Evolutionary conservation across 1,140 invertebrate genomes (phyloP).

Genomic region (Pissodes strobi): DNA sequence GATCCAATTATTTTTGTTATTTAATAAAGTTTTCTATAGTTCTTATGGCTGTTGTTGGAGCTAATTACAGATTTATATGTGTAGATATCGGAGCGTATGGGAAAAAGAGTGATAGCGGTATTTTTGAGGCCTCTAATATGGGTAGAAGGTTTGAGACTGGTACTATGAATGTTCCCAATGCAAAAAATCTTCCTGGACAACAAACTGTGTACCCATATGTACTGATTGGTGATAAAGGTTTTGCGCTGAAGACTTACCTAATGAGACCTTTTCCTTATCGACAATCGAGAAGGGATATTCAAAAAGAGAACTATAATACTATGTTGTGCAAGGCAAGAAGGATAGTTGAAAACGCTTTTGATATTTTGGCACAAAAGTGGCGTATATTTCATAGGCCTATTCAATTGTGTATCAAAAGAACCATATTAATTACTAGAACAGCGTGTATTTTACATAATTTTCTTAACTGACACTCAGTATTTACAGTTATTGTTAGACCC

Average conservation of each 20-base stretch:
- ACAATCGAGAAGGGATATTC: slow-evolving; percentile 25
- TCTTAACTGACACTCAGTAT: slow-evolving; percentile 10
- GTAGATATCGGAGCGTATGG: slow-evolving; percentile 56
- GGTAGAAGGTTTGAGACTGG: slow-evolving; percentile 40
- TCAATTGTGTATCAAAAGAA: slow-evolving; percentile 46
- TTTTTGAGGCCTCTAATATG: slow-evolving; percentile 47
- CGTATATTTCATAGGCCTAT: slow-evolving; percentile 52
- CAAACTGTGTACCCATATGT: slow-evolving; percentile 43
- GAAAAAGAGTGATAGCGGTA: slow-evolving; percentile 50
- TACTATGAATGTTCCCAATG: slow-evolving; percentile 39
- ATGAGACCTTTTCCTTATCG: slow-evolving; percentile 46
- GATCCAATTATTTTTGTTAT: slow-evolving; percentile 56
- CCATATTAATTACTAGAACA: slow-evolving; percentile 45
- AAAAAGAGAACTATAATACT: slow-evolving; percentile 41
- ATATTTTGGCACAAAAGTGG: slow-evolving; percentile 54
- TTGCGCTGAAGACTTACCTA: slow-evolving; percentile 49
- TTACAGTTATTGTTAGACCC: slow-evolving; percentile 6
- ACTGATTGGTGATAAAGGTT: slow-evolving; percentile 56
- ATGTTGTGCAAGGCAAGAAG: slow-evolving; percentile 52
- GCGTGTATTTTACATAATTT: slow-evolving; percentile 47
- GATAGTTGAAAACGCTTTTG: slow-evolving; percentile 57
- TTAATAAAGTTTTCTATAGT: slow-evolving; percentile 55
- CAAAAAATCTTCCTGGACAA: slow-evolving; percentile 36
- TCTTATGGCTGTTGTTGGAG: slow-evolving; percentile 54
- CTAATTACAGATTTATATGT: slow-evolving; percentile 55